These are phyloP conservation scores for Varanus salvator DNA, from an alignment of 2,113 vertebrate species.

Conservation along the genomic window DNA sequence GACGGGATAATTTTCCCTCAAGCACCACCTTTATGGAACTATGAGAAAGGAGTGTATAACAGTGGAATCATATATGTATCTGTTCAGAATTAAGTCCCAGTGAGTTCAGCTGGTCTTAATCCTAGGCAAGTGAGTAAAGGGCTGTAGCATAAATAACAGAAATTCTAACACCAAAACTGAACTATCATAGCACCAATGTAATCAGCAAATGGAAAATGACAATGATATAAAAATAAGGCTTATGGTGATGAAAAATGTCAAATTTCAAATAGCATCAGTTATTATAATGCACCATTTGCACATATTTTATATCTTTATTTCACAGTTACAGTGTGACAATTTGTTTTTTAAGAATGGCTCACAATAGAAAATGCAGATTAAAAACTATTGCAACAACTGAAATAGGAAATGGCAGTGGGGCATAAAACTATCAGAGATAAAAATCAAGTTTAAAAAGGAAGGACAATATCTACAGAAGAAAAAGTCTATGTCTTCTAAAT, in stretches of 20 bases:
- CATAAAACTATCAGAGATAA: not conserved
- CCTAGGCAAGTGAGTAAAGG: not conserved
- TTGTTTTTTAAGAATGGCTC: not conserved
- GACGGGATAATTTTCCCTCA: not conserved
- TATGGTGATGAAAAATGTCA: not conserved
- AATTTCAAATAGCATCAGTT: too few relatives aligned
- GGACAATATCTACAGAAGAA: too few relatives aligned
- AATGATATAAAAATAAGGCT: not conserved
- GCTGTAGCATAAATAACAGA: not conserved
- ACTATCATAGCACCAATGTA: not conserved
- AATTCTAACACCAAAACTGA: not conserved
- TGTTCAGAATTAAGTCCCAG: not conserved
- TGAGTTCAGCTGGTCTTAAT: not conserved
- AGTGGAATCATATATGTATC: not conserved
- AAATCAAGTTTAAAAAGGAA: too few relatives aligned
- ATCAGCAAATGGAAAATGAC: not conserved
- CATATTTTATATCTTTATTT: too few relatives aligned
- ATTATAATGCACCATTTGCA: too few relatives aligned
- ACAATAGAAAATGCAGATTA: not conserved
- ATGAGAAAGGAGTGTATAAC: not conserved
- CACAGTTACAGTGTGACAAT: too few relatives aligned
- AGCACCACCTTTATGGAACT: not conserved
- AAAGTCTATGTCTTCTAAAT: not conserved
- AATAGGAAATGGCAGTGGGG: not conserved
- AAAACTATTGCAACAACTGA: not conserved